Evolutionary conservation across 2,888 invertebrate species (phyloP).

Genomic region (Sinohyriopsis cumingii): DNA sequence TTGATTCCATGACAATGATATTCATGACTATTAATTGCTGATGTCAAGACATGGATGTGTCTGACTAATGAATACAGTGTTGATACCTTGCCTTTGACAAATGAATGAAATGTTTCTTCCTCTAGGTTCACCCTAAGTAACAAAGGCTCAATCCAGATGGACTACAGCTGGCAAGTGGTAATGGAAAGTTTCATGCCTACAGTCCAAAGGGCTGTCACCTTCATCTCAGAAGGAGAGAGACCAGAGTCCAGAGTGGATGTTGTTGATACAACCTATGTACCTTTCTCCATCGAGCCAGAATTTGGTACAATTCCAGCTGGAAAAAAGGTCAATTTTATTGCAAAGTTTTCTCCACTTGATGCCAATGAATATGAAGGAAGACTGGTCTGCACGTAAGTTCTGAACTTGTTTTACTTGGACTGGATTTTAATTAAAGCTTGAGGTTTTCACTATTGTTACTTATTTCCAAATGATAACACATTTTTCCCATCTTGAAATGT

Average conservation of each 20-base stretch:
- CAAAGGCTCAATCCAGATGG: constrained; percentile 65
- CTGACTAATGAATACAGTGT: no score
- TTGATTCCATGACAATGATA: no score
- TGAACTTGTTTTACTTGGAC: not conserved
- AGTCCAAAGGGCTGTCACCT: constrained; percentile 63
- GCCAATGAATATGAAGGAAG: constrained; percentile 69
- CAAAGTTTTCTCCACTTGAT: constrained; percentile 70
- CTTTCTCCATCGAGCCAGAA: constrained; percentile 70
- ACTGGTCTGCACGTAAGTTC: constrained; percentile 68
- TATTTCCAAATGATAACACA: not conserved
- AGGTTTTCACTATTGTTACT: not conserved
- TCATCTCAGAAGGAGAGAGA: constrained; percentile 60
- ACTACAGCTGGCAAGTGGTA: constrained; percentile 69
- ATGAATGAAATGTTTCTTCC: not conserved
- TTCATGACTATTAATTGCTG: no score
- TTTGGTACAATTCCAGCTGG: constrained; percentile 66
- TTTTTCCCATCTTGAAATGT: no score
- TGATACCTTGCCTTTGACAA: no score
- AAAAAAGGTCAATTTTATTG: constrained; percentile 58
- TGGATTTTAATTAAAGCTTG: not conserved
- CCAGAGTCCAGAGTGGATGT: constrained; percentile 60
- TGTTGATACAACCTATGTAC: constrained; percentile 60
- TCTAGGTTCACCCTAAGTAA: constrained; percentile 64
- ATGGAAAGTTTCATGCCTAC: constrained; percentile 66
- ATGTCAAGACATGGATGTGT: no score